phyloP scores from a whole-genome alignment of 2,888 invertebrate species.

The Hemistola chrysoprasaria region DNA sequence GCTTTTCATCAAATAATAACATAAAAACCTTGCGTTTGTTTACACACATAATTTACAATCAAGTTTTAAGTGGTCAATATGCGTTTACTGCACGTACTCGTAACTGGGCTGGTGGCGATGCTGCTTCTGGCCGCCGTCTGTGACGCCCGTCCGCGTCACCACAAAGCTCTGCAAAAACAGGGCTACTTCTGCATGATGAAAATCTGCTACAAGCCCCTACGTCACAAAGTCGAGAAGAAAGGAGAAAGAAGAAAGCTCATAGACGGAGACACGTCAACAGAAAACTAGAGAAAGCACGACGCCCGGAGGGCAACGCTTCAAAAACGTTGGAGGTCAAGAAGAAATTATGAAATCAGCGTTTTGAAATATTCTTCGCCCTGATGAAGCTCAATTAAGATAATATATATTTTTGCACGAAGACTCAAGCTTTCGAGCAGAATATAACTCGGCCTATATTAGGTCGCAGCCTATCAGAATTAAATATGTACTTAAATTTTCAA shows the following conservation, averaged over 20 bases:
- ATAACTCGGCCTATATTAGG: constrained; percentile 57
- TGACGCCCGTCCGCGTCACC: constrained; percentile 38
- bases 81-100: constrained; percentile 57
- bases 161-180: constrained; percentile 35
- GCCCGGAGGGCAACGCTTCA: background rate
- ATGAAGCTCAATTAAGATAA: too few species aligned
- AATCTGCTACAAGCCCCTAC: constrained; percentile 48
- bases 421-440: background rate
- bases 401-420: too few species aligned
- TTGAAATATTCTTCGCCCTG: too few species aligned
- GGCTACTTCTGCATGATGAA: constrained; percentile 58
- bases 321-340: too few species aligned
- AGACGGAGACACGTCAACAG: constrained; percentile 1
- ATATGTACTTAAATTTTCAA: constrained; percentile 59
- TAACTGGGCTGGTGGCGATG: constrained; percentile 39
- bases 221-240: constrained; percentile 37
- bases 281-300: background rate
- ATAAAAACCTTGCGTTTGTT: constrained; percentile 1
- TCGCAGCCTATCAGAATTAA: constrained; percentile 60
- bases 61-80: constrained; percentile 38
- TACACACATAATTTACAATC: constrained; percentile 13
- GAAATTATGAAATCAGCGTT: too few species aligned
- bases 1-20: too few species aligned
- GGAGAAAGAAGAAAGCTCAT: constrained; percentile 13
- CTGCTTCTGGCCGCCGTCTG: constrained; percentile 43